Percentiles rank a stretch among this genome's conserved stretches.
phyloP scores from a whole-genome alignment of 2,113 vertebrate genomes.

The Willisornis vidua region DNA sequence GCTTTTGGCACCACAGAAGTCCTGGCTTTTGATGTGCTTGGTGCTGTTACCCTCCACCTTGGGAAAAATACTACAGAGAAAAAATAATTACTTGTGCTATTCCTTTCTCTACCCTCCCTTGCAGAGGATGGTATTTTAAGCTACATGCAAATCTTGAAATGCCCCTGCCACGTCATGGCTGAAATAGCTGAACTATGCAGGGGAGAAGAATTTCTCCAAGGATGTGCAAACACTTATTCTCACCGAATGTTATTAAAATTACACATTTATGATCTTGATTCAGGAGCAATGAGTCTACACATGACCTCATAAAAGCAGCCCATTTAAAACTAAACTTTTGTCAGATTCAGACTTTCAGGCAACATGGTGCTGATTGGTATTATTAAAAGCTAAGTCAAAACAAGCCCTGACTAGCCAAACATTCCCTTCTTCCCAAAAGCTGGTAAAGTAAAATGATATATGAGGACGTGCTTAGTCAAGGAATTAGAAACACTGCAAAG shows the following conservation, averaged over 20 bases:
- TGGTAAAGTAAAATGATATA: slow-evolving; percentile 49
- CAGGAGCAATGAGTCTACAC: slow-evolving; percentile 44
- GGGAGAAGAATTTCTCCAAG: neutral
- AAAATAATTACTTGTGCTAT: neutral
- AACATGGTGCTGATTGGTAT: slow-evolving; percentile 47
- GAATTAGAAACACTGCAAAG: slow-evolving; percentile 27
- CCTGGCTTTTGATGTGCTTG: neutral
- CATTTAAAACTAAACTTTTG: slow-evolving; percentile 50
- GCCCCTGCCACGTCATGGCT: neutral
- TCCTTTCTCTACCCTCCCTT: neutral
- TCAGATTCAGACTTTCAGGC: slow-evolving; percentile 64
- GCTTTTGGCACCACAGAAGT: neutral
- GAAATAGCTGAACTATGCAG: neutral
- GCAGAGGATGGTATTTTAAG: neutral
- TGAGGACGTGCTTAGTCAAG: slow-evolving; percentile 38
- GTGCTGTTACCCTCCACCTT: neutral
- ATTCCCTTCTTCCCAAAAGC: slow-evolving; percentile 41
- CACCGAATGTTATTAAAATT: slow-evolving; percentile 19
- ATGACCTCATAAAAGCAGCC: slow-evolving; percentile 54
- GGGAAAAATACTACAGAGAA: neutral
- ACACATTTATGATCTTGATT: slow-evolving; percentile 44
- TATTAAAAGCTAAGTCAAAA: slow-evolving; percentile 56
- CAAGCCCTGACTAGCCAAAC: slow-evolving; percentile 60
- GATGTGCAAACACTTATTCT: slow-evolving; percentile 13
- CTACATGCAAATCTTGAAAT: neutral